phyloP scores from a whole-genome alignment of 2,113 vertebrate species.

The Oreochromis niloticus region DNA sequence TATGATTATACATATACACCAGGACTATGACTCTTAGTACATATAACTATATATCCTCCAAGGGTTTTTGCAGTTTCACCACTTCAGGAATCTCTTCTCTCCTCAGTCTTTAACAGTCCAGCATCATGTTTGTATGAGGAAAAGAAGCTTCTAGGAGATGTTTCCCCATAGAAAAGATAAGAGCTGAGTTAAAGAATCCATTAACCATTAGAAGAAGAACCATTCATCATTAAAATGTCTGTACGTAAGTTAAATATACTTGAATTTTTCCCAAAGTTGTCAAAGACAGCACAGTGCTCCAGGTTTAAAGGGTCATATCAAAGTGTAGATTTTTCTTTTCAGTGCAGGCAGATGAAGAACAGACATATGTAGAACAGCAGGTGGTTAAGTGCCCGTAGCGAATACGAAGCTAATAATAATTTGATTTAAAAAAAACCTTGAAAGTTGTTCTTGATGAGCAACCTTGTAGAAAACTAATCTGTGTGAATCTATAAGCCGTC shows the following conservation, averaged over 20 bases:
- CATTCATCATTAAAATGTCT: no score
- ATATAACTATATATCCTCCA: not conserved
- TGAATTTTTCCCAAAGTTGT: not conserved
- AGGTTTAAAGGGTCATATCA: not conserved
- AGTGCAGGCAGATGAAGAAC: rapidly evolving
- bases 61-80: not conserved
- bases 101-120: not conserved
- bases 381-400: rapidly evolving
- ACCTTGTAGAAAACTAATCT: not conserved
- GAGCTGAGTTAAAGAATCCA: not conserved
- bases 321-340: not conserved
- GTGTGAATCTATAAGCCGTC: not conserved
- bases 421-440: not conserved
- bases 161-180: not conserved
- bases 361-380: rapidly evolving
- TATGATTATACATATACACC: not conserved
- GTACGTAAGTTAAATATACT: not conserved
- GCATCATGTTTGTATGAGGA: not conserved
- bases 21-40: not conserved
- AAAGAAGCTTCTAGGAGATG: not conserved
- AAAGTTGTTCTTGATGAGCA: not conserved
- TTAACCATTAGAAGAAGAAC: not conserved
- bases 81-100: not conserved
- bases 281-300: not conserved
- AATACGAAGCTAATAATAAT: not conserved